Conservation (phyloP, 2,113 vertebrate species). For the Tiliqua scincoides region DNA sequence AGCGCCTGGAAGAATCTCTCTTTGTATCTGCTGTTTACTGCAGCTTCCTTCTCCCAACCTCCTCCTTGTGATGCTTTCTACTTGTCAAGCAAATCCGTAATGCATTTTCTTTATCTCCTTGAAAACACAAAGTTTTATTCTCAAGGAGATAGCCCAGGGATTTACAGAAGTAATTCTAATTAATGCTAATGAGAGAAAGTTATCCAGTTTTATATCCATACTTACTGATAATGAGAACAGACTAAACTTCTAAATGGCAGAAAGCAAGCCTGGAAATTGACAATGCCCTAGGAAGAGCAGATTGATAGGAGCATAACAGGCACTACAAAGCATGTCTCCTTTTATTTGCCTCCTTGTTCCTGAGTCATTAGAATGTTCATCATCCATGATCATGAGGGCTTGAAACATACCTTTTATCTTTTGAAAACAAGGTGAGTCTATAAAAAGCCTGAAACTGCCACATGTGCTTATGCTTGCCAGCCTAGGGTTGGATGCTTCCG, state of each 20-base stretch:
- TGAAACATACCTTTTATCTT: neutral
- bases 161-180: conserved; percentile 21
- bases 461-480: neutral
- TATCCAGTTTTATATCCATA: neutral
- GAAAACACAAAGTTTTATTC: conserved; percentile 20
- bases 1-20: neutral
- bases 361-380: neutral
- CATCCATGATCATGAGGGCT: neutral
- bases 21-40: neutral
- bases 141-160: conserved; percentile 5
- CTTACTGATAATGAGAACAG: conserved; percentile 6
- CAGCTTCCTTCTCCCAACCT: neutral
- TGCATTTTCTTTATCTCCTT: neutral
- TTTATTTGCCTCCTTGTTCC: neutral
- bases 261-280: neutral
- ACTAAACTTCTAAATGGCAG: conserved; percentile 6
- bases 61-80: conserved; percentile 7
- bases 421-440: neutral
- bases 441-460: neutral
- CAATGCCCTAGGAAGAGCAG: neutral
- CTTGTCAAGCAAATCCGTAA: neutral
- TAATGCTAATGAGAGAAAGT: conserved; percentile 8
- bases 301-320: neutral
- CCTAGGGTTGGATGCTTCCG: neutral
- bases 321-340: neutral